Conservation (phyloP, 2,888 invertebrate species). For the Sinopyrophorus schimmeli region DNA sequence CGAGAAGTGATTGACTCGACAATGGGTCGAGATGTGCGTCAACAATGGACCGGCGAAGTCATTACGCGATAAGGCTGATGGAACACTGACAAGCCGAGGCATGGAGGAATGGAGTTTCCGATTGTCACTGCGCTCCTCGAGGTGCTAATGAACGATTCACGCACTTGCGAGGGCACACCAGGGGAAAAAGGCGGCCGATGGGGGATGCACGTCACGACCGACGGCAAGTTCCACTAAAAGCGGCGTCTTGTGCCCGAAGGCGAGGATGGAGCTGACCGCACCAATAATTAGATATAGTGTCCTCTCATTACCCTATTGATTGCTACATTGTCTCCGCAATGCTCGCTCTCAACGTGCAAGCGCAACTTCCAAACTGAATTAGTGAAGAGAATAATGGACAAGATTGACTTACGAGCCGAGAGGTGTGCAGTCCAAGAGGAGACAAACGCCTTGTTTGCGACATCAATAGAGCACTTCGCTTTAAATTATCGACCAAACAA, state of each 20-base stretch:
- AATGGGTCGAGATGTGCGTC: slow-evolving; percentile 49
- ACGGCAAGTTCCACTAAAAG: slow-evolving; percentile 39
- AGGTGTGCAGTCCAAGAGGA: slow-evolving; percentile 22
- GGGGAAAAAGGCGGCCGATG: slow-evolving; percentile 18
- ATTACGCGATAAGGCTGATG: slow-evolving; percentile 51
- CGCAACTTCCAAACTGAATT: slow-evolving; percentile 53
- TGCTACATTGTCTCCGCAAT: slow-evolving; percentile 55
- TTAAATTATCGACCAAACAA: too few species aligned
- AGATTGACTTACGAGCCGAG: slow-evolving; percentile 26
- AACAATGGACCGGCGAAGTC: slow-evolving; percentile 50
- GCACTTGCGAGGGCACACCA: slow-evolving; percentile 8
- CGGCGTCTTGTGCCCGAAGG: slow-evolving; percentile 42
- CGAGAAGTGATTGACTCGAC: slow-evolving; percentile 51
- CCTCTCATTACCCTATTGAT: slow-evolving; percentile 60
- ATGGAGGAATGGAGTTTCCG: slow-evolving; percentile 31
- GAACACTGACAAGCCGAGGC: slow-evolving; percentile 46
- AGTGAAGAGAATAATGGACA: slow-evolving; percentile 52
- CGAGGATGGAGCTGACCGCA: slow-evolving; percentile 52
- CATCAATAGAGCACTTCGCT: too few species aligned
- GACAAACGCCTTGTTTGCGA: slow-evolving; percentile 27
- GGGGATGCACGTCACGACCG: slow-evolving; percentile 30
- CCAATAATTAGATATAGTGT: slow-evolving; percentile 56
- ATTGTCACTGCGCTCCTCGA: slow-evolving; percentile 16
- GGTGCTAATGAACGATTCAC: slow-evolving; percentile 29
- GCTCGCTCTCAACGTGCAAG: slow-evolving; percentile 43